A percentile compares a stretch with the other conserved stretches of the same genome.
Conservation (phyloP, 2,113 vertebrate genomes). For the Eulemur macaco region DNA sequence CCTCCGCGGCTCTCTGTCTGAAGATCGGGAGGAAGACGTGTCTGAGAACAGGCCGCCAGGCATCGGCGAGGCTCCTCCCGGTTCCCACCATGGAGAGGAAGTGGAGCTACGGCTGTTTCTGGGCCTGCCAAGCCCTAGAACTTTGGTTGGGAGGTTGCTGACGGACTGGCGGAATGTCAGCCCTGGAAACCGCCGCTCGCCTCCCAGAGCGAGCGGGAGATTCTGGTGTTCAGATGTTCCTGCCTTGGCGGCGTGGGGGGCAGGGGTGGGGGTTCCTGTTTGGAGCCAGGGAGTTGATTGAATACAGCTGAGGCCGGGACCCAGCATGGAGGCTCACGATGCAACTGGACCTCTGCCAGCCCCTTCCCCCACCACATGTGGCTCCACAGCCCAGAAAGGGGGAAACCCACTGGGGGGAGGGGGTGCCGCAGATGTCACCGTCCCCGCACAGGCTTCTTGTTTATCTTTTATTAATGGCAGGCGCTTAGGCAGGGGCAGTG, state of each 20-base stretch:
- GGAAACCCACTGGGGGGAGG: background rate
- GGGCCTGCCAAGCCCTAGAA: conserved; percentile 69
- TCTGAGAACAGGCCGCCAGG: background rate
- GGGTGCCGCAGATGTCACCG: conserved; percentile 62
- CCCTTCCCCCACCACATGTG: conserved; percentile 3
- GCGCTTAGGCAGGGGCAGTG: conserved; percentile 65
- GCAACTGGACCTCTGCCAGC: conserved; percentile 67
- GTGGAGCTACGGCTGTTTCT: conserved; percentile 48
- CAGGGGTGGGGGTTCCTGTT: conserved; percentile 52
- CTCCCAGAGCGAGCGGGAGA: conserved; percentile 72
- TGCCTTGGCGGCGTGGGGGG: conserved; percentile 30
- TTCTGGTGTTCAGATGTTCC: conserved; percentile 77
- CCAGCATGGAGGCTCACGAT: conserved; percentile 57
- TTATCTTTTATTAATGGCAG: conserved; percentile 80
- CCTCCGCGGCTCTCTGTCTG: background rate
- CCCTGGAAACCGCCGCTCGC: conserved; percentile 68
- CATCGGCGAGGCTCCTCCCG: background rate
- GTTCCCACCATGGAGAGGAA: background rate
- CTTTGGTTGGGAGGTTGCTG: conserved; percentile 68
- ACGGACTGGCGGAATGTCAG: conserved; percentile 57
- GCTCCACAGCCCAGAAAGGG: conserved; percentile 10
- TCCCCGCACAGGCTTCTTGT: conserved; percentile 64
- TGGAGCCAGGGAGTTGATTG: conserved; percentile 78
- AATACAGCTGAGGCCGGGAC: conserved; percentile 79
- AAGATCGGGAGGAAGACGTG: background rate